Evolutionary conservation across 2,888 invertebrate species (phyloP), one percentile per base, ranked within the genome.

Genomic region (Timandra comae): DNA sequence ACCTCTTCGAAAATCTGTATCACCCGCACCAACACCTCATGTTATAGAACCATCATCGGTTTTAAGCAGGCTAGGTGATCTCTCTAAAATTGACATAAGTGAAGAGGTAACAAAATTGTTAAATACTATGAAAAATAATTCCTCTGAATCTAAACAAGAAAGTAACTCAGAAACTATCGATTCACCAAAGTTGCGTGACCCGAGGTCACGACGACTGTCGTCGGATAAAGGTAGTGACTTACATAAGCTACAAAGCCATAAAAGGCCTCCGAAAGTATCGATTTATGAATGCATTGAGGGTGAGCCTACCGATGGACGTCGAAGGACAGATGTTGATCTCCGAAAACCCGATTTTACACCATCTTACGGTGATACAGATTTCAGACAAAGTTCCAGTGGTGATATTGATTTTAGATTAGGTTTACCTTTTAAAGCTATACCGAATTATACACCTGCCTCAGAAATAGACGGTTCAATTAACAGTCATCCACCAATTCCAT

Each of bases 391-490:
- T 12, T 68, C 71, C 37, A 79, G 82, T 51, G 86, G 88, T 7
- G 95, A 95, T 58, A 89, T 93, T 20, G 95, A 95, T 74, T 87
- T 95, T 43, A 88, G 95, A 12, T 74, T 93, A 49, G 88, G 88
- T 12, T 69, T 93, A 35, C 93, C 94, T 0, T 94, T 95, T 59
- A 93, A 94, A 66, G 90, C 92, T 5, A 90, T 92, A 28, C 90
- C 93, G n/a, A 90, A 93, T 51, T 94, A 94, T 64, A 89, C 91
- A 7, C 94, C 95, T 0, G 95, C 95, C 12, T 93, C 91, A 0
- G 96, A 96, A 82, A 95, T 96, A 41, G 93, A 95, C 60, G 95
- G 93, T 5, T 93, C 93, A 21, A 88, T 93, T 26, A 90, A 90
- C 30, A 91, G 93, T 24, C 95, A 95, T 65, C 89, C 90, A 0